These are phyloP conservation scores for Papio anubis DNA, from an alignment of 2,113 vertebrate species.

Conservation along the genomic window DNA sequence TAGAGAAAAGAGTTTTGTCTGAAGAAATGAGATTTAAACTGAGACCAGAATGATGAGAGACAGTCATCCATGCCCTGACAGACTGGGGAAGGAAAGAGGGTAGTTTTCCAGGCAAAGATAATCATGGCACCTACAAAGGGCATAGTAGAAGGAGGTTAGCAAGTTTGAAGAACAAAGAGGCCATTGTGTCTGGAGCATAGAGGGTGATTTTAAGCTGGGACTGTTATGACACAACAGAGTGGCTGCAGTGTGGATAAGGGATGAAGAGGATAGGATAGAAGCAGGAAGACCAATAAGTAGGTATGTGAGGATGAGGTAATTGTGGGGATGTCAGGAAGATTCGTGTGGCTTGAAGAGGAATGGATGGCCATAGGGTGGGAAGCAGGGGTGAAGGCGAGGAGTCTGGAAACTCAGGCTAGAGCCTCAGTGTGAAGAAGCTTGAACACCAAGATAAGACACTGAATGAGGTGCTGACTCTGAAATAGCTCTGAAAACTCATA, in stretches of 20 bases:
- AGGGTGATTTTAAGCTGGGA: too few relatives aligned
- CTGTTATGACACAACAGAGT: neutral
- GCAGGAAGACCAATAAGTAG: neutral
- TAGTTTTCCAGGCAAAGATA: neutral
- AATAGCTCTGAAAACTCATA: neutral
- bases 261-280: neutral
- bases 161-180: neutral
- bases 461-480: neutral
- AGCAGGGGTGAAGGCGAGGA: neutral
- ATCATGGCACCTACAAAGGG: neutral
- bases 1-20: neutral
- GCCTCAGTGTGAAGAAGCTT: neutral
- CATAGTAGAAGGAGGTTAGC: neutral
- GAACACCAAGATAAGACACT: neutral
- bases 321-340: neutral
- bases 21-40: neutral
- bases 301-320: neutral
- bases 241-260: fast-evolving
- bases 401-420: neutral
- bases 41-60: neutral
- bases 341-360: neutral
- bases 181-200: fast-evolving
- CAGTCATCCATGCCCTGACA: neutral
- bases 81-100: neutral
- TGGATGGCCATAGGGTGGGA: fast-evolving